phyloP scores from a whole-genome alignment of 2,797 vertebrate genomes.

The Eulemur rubriventer region DNA sequence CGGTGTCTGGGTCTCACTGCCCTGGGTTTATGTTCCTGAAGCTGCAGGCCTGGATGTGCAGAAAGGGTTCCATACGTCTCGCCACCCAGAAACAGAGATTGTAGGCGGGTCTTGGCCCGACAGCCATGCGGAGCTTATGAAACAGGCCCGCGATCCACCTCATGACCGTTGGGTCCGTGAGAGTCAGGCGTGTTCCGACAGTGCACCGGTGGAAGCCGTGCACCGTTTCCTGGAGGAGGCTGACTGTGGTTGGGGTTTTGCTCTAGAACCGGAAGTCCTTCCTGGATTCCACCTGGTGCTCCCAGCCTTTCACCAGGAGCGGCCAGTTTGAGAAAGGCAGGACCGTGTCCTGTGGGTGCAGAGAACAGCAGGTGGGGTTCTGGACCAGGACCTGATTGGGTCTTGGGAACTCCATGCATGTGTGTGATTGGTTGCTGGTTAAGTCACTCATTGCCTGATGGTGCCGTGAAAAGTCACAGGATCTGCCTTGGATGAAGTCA shows the following conservation, averaged over 20 bases:
- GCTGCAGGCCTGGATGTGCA: not conserved
- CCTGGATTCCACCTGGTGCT: not conserved
- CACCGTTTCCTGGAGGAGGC: accelerated
- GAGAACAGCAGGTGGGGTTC: not conserved
- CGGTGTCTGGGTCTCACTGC: not conserved
- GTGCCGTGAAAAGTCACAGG: not conserved
- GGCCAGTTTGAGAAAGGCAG: not conserved
- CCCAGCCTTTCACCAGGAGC: not conserved
- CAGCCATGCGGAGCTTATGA: not conserved
- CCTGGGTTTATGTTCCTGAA: not conserved
- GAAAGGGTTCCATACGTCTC: not conserved
- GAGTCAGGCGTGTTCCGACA: not conserved
- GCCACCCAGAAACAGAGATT: not conserved
- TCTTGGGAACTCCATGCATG: not conserved
- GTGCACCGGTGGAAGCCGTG: accelerated
- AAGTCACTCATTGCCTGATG: not conserved
- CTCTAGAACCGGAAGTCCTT: not conserved
- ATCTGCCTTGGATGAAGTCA: not conserved
- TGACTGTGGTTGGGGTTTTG: not conserved
- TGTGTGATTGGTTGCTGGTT: not conserved
- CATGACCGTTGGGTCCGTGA: accelerated
- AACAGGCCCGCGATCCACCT: not conserved
- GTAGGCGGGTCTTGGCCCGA: not conserved
- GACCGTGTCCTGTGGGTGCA: not conserved
- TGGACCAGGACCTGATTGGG: not conserved